phyloP scores from a whole-genome alignment of 2,797 vertebrate species.

The Sebastes minor region DNA sequence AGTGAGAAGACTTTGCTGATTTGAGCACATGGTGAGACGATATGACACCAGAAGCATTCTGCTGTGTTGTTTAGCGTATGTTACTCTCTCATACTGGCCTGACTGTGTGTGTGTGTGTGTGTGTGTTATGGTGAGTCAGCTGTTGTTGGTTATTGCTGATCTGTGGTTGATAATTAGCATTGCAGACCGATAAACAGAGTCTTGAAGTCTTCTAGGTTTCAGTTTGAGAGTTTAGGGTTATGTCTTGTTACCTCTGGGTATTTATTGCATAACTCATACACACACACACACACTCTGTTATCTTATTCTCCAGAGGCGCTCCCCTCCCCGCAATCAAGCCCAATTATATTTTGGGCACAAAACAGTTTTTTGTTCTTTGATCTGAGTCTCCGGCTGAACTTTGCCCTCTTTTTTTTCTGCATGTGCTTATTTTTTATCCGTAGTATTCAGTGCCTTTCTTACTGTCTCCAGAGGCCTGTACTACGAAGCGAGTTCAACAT shows the following conservation, averaged over 20 bases:
- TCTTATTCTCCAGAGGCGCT: constrained; percentile 52
- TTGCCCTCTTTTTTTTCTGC: background rate
- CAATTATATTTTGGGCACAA: constrained; percentile 60
- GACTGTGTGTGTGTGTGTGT: background rate
- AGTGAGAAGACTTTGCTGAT: constrained; percentile 22
- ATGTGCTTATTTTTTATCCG: constrained; percentile 9
- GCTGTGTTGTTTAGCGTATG: background rate
- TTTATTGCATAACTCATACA: constrained; percentile 26
- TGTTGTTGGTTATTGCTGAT: constrained; percentile 32
- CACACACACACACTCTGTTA: background rate
- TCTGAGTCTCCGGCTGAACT: constrained; percentile 22
- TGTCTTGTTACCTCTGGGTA: constrained; percentile 7
- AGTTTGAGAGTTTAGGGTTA: background rate
- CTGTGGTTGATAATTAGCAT: constrained; percentile 24
- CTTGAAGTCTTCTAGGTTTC: background rate
- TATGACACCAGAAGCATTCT: background rate
- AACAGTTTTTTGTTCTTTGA: constrained; percentile 51
- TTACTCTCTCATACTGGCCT: background rate
- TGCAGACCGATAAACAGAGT: background rate
- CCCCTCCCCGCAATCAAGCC: constrained; percentile 57
- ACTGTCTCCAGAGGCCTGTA: background rate
- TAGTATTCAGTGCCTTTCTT: background rate
- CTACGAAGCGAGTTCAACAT: no score
- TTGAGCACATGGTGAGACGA: constrained; percentile 15
- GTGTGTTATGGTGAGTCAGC: constrained; percentile 18